Base-by-base conservation (phyloP, 2,888 invertebrate genomes). In the Fissipunctia ypsillon region DNA sequence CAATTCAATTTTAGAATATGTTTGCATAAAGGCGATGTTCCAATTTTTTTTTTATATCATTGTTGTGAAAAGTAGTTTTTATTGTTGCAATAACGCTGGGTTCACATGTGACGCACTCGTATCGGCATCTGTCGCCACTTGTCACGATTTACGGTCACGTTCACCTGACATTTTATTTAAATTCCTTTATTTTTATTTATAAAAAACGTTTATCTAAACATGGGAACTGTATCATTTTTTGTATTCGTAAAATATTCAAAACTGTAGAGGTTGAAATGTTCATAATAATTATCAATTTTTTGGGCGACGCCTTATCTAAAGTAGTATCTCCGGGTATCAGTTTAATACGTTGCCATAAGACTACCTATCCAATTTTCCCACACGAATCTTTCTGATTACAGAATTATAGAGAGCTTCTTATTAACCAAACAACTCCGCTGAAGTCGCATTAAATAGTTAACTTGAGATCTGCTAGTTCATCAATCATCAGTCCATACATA, bases 71-170 rank as follows among this genome's bases (percentile, higher is more conserved):
- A 69, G 25, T 61, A 25, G 63, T 73, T 73, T 78, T 63, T 60
- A 67, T 73, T 68, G 45, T 35, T 35, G 28, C 48, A 63, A 78
- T 78, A 73, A 60, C 66, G 50, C 52, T 45, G 64, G 70, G 66
- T 50, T 67, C 59, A 72, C 69, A 75, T 43, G 61, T 70, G 78
- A 64, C 70, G 70, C 50, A 69, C 57, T 77, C 63, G 66, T 82
- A 83, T 78, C 83, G 57, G 56, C 84, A 81, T 77, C 81, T 84
- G 84, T 76, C 84, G 73, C 78, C 83, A 73, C 70, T 69, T 75
- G 35, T 9, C 61, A 22, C 71, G 63, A 85, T 84, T 75, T 84
- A 84, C 71, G 75, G 57, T 70, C 41, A 67, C 73, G 28, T 65
- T 72, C 75, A 76, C 61, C 52, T 75, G 67, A 56, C 56, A 60